phyloP scores from a whole-genome alignment of 2,113 vertebrate species.

The Coregonus clupeaformis region DNA sequence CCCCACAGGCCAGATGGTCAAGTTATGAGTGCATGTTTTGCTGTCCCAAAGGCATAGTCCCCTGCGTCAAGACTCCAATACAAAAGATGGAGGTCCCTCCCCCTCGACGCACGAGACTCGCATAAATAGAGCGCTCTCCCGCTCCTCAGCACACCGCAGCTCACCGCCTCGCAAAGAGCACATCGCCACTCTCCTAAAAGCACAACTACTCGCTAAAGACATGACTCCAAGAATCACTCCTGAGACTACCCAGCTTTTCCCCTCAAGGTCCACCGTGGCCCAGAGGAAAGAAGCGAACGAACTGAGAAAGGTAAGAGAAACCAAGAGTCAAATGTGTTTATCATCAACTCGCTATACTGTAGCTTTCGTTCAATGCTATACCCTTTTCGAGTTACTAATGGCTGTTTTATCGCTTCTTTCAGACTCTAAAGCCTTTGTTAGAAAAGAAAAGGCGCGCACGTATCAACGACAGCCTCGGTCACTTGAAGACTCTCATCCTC shows the following conservation, averaged over 20 bases:
- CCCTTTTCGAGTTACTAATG: constrained; percentile 30
- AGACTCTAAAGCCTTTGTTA: constrained; percentile 84
- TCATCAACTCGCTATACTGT: background rate
- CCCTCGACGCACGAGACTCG: constrained; percentile 47
- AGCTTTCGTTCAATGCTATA: background rate
- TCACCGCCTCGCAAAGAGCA: constrained; percentile 27
- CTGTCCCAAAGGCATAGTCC: constrained; percentile 45
- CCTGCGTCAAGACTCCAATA: constrained; percentile 26
- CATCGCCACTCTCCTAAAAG: constrained; percentile 7
- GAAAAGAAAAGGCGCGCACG: constrained; percentile 83
- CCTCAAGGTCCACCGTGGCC: constrained; percentile 70
- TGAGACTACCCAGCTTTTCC: constrained; percentile 42
- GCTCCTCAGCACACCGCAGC: constrained; percentile 34
- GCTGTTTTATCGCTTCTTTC: background rate
- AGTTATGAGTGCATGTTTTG: constrained; percentile 31
- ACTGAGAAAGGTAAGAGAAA: constrained; percentile 76
- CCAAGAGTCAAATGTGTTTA: background rate
- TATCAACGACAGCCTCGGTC: constrained; percentile 84
- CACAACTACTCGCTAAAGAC: constrained; percentile 39
- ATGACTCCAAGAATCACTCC: constrained; percentile 59
- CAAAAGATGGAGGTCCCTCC: constrained; percentile 51
- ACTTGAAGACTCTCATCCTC: constrained; percentile 82
- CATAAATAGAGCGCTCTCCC: constrained; percentile 63
- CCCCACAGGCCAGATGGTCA: constrained; percentile 64
- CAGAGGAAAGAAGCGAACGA: constrained; percentile 75